phyloP scores from a whole-genome alignment of 2,797 vertebrate genomes.

The Sebastes flavidus region DNA sequence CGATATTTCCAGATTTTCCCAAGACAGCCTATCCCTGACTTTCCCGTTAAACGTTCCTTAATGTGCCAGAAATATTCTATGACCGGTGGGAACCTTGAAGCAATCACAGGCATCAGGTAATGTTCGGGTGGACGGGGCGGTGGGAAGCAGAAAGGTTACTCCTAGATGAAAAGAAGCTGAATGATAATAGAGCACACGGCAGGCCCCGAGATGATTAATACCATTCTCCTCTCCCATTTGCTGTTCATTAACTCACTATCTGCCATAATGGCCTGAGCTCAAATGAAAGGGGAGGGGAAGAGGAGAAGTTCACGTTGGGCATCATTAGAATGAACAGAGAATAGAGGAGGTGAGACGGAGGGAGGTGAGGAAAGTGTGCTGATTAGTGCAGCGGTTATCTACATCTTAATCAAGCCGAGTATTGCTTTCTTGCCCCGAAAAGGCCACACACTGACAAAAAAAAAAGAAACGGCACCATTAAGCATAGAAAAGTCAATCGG shows the following conservation, averaged over 20 bases:
- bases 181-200: constrained; percentile 77
- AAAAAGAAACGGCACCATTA: not conserved
- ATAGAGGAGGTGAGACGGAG: not conserved
- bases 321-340: constrained; percentile 85
- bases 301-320: constrained; percentile 83
- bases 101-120: not conserved
- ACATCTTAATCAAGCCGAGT: constrained; percentile 87
- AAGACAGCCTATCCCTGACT: not conserved
- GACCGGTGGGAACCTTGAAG: constrained; percentile 10
- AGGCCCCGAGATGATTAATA: constrained; percentile 88
- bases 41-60: constrained; percentile 13
- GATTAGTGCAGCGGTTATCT: constrained; percentile 79
- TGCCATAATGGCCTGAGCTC: constrained; percentile 84
- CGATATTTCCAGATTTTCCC: not conserved
- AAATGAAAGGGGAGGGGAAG: constrained; percentile 88
- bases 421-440: constrained; percentile 78
- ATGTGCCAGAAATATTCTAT: constrained; percentile 21
- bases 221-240: constrained; percentile 87
- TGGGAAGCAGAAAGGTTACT: constrained; percentile 61
- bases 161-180: constrained; percentile 76
- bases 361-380: constrained; percentile 39
- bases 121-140: constrained; percentile 13
- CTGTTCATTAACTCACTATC: constrained; percentile 93
- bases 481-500: constrained; percentile 5
- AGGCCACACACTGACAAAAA: constrained; percentile 43